These are phyloP conservation scores for Bruchidius siliquastri DNA, from an alignment of 2,888 invertebrate genomes.

Conservation along the genomic window DNA sequence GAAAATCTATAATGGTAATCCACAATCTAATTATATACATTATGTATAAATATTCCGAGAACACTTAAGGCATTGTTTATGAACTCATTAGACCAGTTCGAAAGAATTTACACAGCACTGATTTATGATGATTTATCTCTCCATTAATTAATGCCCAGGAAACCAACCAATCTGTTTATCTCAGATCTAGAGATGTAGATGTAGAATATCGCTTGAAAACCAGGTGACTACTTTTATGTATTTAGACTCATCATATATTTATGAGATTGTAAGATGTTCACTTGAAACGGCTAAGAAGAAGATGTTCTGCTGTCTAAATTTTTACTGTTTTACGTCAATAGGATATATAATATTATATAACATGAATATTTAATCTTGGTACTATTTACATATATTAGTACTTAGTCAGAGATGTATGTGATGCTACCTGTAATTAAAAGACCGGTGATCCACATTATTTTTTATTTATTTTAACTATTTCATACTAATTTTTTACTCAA, in stretches of 20 bases:
- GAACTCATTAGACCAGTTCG: neutral
- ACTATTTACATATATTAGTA: neutral
- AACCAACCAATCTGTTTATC: neutral
- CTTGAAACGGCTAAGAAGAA: neutral
- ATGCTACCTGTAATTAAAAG: no score
- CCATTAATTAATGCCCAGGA: neutral
- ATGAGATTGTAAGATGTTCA: neutral
- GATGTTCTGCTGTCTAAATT: no score
- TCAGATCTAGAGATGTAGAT: neutral
- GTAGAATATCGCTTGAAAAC: neutral
- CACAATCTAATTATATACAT: no score
- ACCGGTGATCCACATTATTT: no score
- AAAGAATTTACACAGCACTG: neutral
- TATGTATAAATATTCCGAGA: neutral
- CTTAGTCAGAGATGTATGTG: no score
- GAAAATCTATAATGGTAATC: no score
- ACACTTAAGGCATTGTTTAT: neutral
- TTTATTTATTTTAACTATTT: no score
- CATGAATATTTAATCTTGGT: neutral
- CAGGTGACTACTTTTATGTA: neutral
- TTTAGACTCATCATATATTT: neutral
- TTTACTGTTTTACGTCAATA: neutral
- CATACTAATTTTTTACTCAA: no score
- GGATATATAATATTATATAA: no score
- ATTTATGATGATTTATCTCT: neutral